phyloP scores from a whole-genome alignment of 2,797 vertebrate genomes.

The Aplochiton taeniatus region DNA sequence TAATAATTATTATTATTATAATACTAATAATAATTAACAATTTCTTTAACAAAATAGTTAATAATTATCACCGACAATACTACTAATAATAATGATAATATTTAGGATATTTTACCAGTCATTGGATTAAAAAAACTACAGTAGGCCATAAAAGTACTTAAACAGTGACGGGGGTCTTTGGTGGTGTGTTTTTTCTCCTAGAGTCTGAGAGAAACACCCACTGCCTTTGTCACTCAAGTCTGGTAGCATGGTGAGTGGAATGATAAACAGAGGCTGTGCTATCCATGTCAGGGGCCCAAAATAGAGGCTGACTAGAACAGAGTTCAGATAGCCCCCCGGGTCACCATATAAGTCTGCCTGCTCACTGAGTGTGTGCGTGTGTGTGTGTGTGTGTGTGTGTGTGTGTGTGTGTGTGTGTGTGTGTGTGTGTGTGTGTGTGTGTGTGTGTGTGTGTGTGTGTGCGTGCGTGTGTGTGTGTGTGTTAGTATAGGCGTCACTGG shows the following conservation, averaged over 20 bases:
- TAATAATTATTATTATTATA: too few species aligned
- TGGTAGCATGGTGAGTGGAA: slow-evolving; percentile 72
- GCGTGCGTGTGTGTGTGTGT: slow-evolving; percentile 1
- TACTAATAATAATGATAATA: too few species aligned
- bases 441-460: slow-evolving; percentile 4
- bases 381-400: slow-evolving; percentile 38
- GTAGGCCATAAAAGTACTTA: too few species aligned
- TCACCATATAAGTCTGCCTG: slow-evolving; percentile 84
- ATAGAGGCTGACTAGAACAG: slow-evolving; percentile 80
- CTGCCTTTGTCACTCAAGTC: slow-evolving; percentile 59
- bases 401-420: slow-evolving; percentile 36
- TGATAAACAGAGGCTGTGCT: slow-evolving; percentile 83
- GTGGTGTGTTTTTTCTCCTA: background rate
- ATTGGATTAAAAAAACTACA: too few species aligned
- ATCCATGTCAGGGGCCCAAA: slow-evolving; percentile 83
- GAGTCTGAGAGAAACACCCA: slow-evolving; percentile 31
- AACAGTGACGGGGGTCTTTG: background rate
- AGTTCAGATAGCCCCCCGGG: slow-evolving; percentile 62
- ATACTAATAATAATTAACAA: too few species aligned
- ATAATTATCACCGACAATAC: too few species aligned
- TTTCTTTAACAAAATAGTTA: too few species aligned
- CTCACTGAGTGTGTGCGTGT: slow-evolving; percentile 32
- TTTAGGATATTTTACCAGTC: too few species aligned
- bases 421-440: slow-evolving; percentile 1
- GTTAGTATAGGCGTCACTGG: slow-evolving; percentile 37